Evolutionary conservation across 2,888 invertebrate genomes (phyloP), one percentile per base, ranked within the genome.

Genomic region (Axea sp.): DNA sequence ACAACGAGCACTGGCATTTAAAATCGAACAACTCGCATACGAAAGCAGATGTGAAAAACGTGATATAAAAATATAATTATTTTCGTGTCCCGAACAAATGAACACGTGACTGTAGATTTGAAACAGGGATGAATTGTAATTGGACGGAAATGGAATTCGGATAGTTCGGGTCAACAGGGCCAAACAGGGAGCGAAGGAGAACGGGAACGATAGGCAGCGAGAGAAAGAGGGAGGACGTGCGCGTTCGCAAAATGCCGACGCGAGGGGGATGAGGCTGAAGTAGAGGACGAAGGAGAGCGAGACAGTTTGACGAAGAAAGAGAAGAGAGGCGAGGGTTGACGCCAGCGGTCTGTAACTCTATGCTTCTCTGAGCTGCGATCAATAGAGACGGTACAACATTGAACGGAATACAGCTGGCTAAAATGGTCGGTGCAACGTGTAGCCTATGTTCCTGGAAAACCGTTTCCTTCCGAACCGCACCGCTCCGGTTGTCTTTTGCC

Each of bases 291-390:
- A 62, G 45, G 39, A 45, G 45, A 53, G 57, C 22, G 59, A 68
- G 73, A 59, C 35, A 53, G 64, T 65, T 55, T 73, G 75, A 59
- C 49, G 76, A 75, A 75, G 75, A 43, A 75, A 55, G 75, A 76
- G 75, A 71, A 49, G 75, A 59, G 73, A 76, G 59, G 64, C 72
- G 78, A 69, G 78, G 79, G 79, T 78, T 83, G 83, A 83, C 83
- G 84, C 84, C 83, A 83, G 83, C 83, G 81, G 84, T 81, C 83
- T 85, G 85, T 85, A 85, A 84, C 84, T 84, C 82, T 83, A 84
- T 84, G 83, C 83, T 78, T 80, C 82, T 81, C 81, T 79, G 80
- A 81, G 82, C 80, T 83, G 83, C 83, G 85, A 85, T 85, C 85
- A 85, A 85, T 85, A 85, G 84, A 83, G 79, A 79, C 82, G 81